These are phyloP conservation scores for Parauchenoglanis ngamensis DNA, from an alignment of 2,797 vertebrate species.

Conservation along the genomic window DNA sequence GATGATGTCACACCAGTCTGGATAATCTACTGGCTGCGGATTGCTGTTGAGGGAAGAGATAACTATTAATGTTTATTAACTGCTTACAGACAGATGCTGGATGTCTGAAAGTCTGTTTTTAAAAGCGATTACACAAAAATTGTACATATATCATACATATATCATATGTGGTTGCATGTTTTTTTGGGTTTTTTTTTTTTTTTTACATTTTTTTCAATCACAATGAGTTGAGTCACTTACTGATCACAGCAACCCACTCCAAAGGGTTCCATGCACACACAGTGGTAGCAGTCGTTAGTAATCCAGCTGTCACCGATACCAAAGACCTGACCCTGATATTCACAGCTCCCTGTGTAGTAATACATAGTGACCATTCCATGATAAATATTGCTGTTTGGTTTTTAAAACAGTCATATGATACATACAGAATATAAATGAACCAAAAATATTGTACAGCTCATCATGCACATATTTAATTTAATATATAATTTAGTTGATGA, in stretches of 20 bases:
- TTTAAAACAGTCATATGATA: background rate
- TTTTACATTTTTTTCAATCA: no score
- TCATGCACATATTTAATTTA: background rate
- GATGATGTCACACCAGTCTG: conserved; percentile 78
- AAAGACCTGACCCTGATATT: conserved; percentile 70
- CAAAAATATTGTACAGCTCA: background rate
- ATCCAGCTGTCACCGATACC: conserved; percentile 76
- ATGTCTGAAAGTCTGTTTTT: background rate
- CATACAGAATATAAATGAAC: background rate
- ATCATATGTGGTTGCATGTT: background rate
- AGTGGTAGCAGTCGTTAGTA: conserved; percentile 73
- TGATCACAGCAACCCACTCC: conserved; percentile 80
- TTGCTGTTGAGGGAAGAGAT: conserved; percentile 57
- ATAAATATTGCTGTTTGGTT: background rate
- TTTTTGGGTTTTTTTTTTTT: no score
- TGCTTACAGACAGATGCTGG: background rate
- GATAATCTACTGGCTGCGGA: conserved; percentile 75
- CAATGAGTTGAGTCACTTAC: conserved; percentile 62
- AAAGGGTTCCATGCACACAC: conserved; percentile 80
- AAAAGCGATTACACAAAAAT: background rate
- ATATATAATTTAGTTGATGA: background rate
- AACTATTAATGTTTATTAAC: background rate
- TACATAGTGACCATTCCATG: background rate
- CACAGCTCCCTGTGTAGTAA: conserved; percentile 69
- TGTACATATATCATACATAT: no score